Evolutionary conservation across 2,888 invertebrate genomes (phyloP), one percentile per base, ranked within the genome.

Genomic region (Caenorhabditis japonica): DNA sequence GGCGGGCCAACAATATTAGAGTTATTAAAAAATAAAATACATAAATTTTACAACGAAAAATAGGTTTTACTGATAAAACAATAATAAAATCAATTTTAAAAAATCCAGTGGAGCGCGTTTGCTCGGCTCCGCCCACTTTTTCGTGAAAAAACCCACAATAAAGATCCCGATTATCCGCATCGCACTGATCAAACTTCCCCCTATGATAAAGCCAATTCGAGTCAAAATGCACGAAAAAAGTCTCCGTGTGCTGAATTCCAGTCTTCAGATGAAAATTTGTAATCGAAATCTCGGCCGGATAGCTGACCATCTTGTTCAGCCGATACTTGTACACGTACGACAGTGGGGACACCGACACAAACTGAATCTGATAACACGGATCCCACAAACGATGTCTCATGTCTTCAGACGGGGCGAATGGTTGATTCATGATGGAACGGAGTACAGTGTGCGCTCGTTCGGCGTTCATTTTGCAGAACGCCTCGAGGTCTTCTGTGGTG

Each of bases 201-300:
- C 10, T 5, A 10, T 10, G 25, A 46, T 25, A 38, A 15, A 44
- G 39, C 33, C 33, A 38, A 1, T 17, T 12, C 1, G 13, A 0
- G 4, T 56, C 49, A 7, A 56, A 44, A 2, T 36, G 1, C 0
- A 70, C 55, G 21, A 59, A 33, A 10, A 33, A 39, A 8, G 60
- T 52, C 5, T 39, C 13, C 3, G 7, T 41, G n/a, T 27, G 3
- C 8, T 25, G 5, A 19, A 70, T 23, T 1, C 70, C 70, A 4
- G 33, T 25, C 10, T 12, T n/a, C n/a, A 69, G 4, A 23, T 61
- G n/a, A 23, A 60, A 55, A 12, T 34, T 43, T 3, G 61, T 70
- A 5, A 61, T 27, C 1, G 49, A 15, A 7, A 70, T 38, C 21
- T 70, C 70, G 8, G 60, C 70, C 1, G 70, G 70, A 27, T 49